Evolutionary conservation across 2,113 vertebrate genomes (phyloP).

Genomic region (Eira barbara): DNA sequence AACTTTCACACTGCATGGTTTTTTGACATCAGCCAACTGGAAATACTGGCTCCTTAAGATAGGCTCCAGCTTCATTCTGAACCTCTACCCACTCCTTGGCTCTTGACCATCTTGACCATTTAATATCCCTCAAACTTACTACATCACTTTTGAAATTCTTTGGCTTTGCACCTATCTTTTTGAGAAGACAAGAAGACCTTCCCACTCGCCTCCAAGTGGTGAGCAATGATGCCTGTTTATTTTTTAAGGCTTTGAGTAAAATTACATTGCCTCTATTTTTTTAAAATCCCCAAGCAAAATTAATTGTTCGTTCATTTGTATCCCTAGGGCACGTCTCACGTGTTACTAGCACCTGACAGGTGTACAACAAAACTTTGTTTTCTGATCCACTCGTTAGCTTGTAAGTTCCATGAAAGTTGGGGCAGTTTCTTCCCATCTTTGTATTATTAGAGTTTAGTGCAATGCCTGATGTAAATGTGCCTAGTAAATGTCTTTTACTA

Average conservation of each 20-base stretch:
- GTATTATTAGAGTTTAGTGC: background rate
- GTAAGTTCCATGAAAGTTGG: background rate
- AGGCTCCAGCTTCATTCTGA: background rate
- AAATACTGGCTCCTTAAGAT: background rate
- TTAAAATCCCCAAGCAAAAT: background rate
- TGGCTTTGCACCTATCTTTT: background rate
- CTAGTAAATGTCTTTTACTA: background rate
- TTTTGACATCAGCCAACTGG: background rate
- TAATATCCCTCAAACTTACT: background rate
- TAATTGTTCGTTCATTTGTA: background rate
- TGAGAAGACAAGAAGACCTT: background rate
- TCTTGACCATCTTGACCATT: background rate
- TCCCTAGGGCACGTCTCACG: background rate
- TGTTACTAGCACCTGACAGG: background rate
- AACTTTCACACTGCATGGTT: background rate
- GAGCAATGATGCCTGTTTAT: background rate
- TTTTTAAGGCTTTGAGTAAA: constrained; percentile 7
- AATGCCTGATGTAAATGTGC: background rate
- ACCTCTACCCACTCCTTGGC: background rate
- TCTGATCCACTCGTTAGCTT: background rate
- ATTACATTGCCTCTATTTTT: background rate
- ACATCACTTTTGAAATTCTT: background rate
- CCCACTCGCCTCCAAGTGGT: background rate
- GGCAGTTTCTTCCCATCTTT: background rate
- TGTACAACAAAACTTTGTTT: background rate